phyloP scores from a whole-genome alignment of 2,113 vertebrate genomes.

The Corythornis madagascariensis region DNA sequence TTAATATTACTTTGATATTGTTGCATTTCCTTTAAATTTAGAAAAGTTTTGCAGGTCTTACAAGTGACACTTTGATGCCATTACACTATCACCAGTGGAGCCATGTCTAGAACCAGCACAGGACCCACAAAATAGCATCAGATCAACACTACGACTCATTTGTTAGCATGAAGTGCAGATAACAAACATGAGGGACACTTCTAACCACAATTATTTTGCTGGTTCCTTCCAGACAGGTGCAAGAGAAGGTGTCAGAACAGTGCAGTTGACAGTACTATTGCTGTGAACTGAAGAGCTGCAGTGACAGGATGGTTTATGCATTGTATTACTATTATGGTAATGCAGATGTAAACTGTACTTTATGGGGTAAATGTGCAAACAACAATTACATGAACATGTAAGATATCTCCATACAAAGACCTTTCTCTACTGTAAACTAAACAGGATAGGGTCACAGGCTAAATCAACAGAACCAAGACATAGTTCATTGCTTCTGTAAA shows the following conservation, averaged over 20 bases:
- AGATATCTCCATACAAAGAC: neutral
- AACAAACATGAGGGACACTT: neutral
- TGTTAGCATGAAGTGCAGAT: neutral
- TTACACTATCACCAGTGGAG: neutral
- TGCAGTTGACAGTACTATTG: neutral
- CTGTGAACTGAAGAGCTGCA: neutral
- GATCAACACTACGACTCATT: neutral
- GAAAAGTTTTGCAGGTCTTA: neutral
- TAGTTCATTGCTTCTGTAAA: neutral
- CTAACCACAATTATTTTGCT: neutral
- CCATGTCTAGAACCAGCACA: neutral
- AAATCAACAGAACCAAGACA: neutral
- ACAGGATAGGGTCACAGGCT: neutral
- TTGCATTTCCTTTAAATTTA: neutral
- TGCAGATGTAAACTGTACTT: neutral
- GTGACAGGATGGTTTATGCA: neutral
- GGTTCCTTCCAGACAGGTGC: neutral
- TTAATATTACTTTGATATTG: neutral
- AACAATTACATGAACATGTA: neutral
- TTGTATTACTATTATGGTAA: neutral
- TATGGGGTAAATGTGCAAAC: neutral
- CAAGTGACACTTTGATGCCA: neutral
- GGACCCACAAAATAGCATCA: neutral
- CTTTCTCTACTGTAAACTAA: neutral
- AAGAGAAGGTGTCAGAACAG: neutral